Conservation (phyloP, 2,113 vertebrate genomes). For the Cranoglanis bouderius region DNA sequence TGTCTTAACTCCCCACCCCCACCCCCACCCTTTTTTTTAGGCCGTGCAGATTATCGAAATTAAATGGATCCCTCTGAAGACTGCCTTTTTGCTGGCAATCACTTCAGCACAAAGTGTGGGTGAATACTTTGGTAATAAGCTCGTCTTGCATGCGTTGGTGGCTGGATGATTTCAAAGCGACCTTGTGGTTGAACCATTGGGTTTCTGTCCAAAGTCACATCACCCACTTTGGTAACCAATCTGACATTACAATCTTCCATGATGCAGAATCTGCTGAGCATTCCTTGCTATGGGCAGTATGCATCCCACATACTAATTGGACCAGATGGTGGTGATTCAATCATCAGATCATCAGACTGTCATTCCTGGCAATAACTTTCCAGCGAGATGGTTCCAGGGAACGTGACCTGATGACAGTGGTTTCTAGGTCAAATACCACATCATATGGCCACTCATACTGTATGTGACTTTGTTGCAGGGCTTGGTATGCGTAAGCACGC, state of each 20-base stretch:
- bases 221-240: neutral
- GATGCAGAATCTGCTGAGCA: neutral
- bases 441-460: neutral
- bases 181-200: neutral
- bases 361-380: neutral
- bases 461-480: neutral
- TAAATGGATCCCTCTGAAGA: neutral
- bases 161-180: neutral
- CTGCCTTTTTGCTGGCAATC: neutral
- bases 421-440: neutral
- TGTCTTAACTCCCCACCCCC: neutral
- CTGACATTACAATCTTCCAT: neutral
- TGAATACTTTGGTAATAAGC: neutral
- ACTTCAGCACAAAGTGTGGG: neutral
- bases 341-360: too few species aligned
- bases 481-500: neutral
- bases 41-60: neutral
- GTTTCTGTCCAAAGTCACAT: neutral
- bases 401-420: neutral
- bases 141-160: neutral
- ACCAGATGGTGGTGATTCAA: conserved; percentile 12
- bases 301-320: neutral
- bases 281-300: neutral
- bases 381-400: neutral
- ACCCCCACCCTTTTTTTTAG: neutral